phyloP scores from a whole-genome alignment of 2,888 invertebrate species.

The Torymus texanus region DNA sequence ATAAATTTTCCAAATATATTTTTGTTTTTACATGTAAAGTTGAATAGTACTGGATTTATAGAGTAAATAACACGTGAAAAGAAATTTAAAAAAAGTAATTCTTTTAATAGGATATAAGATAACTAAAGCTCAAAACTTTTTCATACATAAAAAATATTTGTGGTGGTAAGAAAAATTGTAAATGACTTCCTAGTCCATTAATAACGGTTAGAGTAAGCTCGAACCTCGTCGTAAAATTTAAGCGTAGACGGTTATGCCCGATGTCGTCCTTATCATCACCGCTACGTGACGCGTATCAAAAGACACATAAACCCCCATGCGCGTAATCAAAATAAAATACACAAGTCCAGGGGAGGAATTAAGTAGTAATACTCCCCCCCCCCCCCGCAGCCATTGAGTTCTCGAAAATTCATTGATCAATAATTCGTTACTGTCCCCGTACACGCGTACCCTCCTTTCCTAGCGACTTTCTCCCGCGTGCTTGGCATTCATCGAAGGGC shows the following conservation, averaged over 20 bases:
- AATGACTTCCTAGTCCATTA: conserved; percentile 1
- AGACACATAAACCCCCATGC: neutral
- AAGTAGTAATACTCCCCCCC: neutral
- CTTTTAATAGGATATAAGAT: neutral
- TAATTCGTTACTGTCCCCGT: conserved; percentile 21
- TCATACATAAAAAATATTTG: conserved; percentile 1
- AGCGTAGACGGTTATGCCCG: neutral
- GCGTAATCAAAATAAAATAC: conserved; percentile 16
- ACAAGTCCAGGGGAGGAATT: neutral
- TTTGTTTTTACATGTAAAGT: too few relatives aligned
- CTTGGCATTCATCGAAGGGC: conserved; percentile 60
- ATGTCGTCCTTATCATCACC: neutral
- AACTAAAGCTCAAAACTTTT: neutral
- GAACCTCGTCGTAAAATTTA: conserved; percentile 14
- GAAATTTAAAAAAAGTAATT: too few relatives aligned
- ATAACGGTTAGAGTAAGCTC: neutral
- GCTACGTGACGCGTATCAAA: conserved; percentile 8
- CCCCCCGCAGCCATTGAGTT: neutral
- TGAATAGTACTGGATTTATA: too few relatives aligned
- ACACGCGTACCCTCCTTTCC: neutral
- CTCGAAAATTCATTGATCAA: conserved; percentile 1
- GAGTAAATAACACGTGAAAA: too few relatives aligned
- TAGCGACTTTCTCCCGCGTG: neutral
- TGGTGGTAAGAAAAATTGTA: too few relatives aligned
- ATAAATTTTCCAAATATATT: too few relatives aligned